Conservation (phyloP, 2,888 invertebrate species). For the Ypsolopha sequella region DNA sequence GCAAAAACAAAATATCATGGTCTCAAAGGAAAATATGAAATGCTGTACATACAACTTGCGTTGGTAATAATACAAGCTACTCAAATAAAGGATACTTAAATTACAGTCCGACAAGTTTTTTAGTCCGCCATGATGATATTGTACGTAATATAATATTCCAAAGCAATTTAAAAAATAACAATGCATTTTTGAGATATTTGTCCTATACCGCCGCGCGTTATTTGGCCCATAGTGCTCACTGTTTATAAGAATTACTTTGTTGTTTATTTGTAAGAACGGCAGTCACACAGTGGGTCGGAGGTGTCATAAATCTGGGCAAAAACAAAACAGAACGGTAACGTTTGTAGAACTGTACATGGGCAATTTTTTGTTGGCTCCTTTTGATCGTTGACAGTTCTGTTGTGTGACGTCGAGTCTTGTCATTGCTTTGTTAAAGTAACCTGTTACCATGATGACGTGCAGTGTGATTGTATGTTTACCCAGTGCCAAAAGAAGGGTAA, state of each 20-base stretch:
- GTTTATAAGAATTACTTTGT: no score
- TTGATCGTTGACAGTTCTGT: background rate
- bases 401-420: conserved; percentile 2
- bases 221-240: background rate
- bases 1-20: background rate
- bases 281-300: conserved; percentile 6
- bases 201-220: no score
- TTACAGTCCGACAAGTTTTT: no score
- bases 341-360: conserved; percentile 52
- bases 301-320: conserved; percentile 48
- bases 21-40: background rate
- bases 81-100: no score
- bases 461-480: background rate
- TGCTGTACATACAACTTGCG: no score
- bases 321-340: conserved; percentile 49
- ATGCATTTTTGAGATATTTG: no score
- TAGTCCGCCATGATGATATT: no score
- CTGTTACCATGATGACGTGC: background rate
- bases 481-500: no score
- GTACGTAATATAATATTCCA: no score
- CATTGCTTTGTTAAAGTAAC: background rate
- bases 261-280: no score
- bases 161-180: no score
- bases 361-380: conserved; percentile 22
- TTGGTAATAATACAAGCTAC: no score